Evolutionary conservation across 2,888 invertebrate genomes (phyloP), one percentile per base, ranked within the genome.

Genomic region (Tenthredo distinguenda): DNA sequence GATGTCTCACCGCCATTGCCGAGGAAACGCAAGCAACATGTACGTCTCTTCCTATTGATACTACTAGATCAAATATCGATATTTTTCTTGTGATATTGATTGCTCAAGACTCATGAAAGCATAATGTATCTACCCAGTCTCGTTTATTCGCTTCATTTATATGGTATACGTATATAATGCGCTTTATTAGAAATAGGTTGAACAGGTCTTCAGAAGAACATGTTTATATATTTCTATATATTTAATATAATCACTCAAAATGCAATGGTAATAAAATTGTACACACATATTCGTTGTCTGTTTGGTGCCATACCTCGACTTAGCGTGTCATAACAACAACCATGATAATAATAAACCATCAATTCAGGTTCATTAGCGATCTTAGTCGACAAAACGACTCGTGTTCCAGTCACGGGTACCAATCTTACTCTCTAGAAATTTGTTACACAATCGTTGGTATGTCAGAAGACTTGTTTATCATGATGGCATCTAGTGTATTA

Each of bases 1-100:
- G 94, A 94, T 86, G 91, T 94, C 89, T 94, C 94, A 43, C 94
- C 95, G 21, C 94, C 93, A 85, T 91, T 94, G 84, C 88, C 90
- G 21, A 91, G 89, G 90, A 92, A 88, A 89, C 91, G 91, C 85
- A 90, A 91, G 87, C 90, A 91, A 77, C 91, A 92, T 90, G 93
- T 93, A 91, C 89, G 92, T 91, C 88, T 88, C 86, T 87, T 77
- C 85, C 47, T 86, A 74, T 74, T 84, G 81, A 85, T 85, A 47
- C 9, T 85, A 34, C 82, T 85, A 34, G 85, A 85, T 85, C 82
- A 85, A 62, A 85, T 85, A 85, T 85, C 85, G 18, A 85, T 85
- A 81, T 82, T 85, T 72, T 85, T 85, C 47, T 43, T 85, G 43
- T 85, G 85, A 85, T 71, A 43, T 85, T 26, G 37, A 43, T 3